phyloP scores from a whole-genome alignment of 2,888 invertebrate genomes.

The Geotrupes spiniger region DNA sequence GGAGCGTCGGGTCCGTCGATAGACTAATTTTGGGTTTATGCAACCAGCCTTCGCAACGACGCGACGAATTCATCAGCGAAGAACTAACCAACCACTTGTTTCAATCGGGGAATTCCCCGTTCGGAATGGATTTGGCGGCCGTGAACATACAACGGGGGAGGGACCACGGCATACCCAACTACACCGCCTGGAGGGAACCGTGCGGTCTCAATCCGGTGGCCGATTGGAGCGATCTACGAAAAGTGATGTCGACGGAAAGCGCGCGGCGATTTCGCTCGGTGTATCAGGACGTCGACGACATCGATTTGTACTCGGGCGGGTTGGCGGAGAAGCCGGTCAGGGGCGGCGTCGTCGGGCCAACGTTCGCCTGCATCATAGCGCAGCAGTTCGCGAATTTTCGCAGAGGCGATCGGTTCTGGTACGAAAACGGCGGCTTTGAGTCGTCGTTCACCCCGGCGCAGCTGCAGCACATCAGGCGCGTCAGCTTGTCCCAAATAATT shows the following conservation, averaged over 20 bases:
- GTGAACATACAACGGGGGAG: constrained; percentile 85
- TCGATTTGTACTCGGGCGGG: constrained; percentile 81
- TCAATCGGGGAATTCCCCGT: constrained; percentile 67
- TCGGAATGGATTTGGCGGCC: constrained; percentile 84
- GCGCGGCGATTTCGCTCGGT: constrained; percentile 58
- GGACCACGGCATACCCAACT: constrained; percentile 82
- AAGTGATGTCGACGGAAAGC: constrained; percentile 63
- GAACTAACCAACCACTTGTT: constrained; percentile 83
- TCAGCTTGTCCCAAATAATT: constrained; percentile 70
- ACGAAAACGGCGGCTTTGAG: constrained; percentile 73
- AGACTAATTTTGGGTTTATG: constrained; percentile 73
- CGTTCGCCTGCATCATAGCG: constrained; percentile 84
- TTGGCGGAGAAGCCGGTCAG: constrained; percentile 77
- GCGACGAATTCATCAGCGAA: constrained; percentile 78
- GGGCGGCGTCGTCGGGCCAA: constrained; percentile 80
- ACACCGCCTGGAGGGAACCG: constrained; percentile 75
- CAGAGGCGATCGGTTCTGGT: constrained; percentile 79
- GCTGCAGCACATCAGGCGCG: constrained; percentile 67
- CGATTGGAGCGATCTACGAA: constrained; percentile 68
- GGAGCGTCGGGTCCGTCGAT: constrained; percentile 77
- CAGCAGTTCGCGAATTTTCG: constrained; percentile 79
- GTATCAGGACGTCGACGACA: constrained; percentile 70
- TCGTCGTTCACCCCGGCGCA: constrained; percentile 76
- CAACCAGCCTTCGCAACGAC: constrained; percentile 72
- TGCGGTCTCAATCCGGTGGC: constrained; percentile 69